Evolutionary conservation across 2,113 vertebrate species (phyloP).

Genomic region (Edolisoma coerulescens): DNA sequence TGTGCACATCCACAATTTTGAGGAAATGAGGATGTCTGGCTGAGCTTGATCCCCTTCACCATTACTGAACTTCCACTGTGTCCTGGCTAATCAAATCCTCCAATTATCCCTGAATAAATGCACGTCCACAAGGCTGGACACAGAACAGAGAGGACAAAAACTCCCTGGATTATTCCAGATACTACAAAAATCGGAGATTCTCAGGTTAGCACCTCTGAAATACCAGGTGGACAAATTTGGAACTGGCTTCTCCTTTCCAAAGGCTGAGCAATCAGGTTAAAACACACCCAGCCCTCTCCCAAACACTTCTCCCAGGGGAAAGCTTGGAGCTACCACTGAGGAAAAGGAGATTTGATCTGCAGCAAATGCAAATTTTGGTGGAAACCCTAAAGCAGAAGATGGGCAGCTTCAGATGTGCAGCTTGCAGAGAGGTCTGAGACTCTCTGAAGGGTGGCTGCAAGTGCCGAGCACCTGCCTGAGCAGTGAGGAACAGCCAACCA

Average conservation of each 20-base stretch:
- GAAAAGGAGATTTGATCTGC: not conserved
- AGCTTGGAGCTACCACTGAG: not conserved
- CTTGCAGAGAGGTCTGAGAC: not conserved
- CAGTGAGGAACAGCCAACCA: not conserved
- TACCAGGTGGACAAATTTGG: not conserved
- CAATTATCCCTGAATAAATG: not conserved
- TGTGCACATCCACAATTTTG: not conserved
- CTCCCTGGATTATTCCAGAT: not conserved
- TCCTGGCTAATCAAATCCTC: not conserved
- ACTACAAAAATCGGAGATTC: not conserved
- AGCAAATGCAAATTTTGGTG: not conserved
- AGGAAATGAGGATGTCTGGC: not conserved
- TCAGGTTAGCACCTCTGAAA: not conserved
- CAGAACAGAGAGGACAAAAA: not conserved
- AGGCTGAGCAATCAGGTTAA: not conserved
- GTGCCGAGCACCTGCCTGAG: not conserved
- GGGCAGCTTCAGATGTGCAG: not conserved
- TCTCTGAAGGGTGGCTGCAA: no score
- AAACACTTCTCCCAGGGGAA: not conserved
- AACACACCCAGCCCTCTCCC: not conserved
- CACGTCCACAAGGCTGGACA: not conserved
- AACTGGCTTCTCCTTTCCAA: not conserved
- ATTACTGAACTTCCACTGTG: not conserved
- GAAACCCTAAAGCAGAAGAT: not conserved
- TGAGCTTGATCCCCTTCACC: not conserved